A percentile compares a stretch with the other conserved stretches of the same genome.
Evolutionary conservation across 2,888 invertebrate species (phyloP).

Genomic region (Diachrysia chrysitis): DNA sequence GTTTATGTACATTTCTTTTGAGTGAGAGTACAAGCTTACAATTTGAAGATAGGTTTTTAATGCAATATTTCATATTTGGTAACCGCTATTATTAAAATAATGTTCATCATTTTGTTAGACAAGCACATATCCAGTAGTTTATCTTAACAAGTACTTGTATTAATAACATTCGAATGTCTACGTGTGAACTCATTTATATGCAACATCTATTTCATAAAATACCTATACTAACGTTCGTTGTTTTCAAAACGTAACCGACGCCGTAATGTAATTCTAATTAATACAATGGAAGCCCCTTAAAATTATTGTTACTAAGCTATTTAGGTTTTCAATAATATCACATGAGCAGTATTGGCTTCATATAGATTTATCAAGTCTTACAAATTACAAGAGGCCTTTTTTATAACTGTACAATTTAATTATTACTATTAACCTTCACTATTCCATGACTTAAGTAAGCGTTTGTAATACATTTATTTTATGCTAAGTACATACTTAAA

Average conservation of each 20-base stretch:
- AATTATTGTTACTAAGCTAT: conserved; percentile 26
- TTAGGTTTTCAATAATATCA: conserved; percentile 21
- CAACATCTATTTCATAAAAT: conserved; percentile 35
- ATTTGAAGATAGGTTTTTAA: too few species aligned
- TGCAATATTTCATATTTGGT: too few species aligned
- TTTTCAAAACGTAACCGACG: conserved; percentile 42
- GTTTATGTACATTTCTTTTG: too few species aligned
- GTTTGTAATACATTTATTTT: too few species aligned
- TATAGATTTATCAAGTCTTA: not conserved
- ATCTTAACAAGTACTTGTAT: conserved; percentile 27
- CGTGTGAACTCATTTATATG: conserved; percentile 33
- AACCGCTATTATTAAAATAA: too few species aligned
- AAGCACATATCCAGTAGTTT: conserved; percentile 37
- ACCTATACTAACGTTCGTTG: conserved; percentile 32
- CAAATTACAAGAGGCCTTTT: not conserved
- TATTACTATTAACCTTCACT: not conserved
- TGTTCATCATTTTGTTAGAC: conserved; percentile 29
- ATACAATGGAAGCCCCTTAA: conserved; percentile 27
- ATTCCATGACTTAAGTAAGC: too few species aligned
- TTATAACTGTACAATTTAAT: not conserved
- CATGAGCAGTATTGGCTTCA: conserved; percentile 1
- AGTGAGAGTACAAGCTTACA: too few species aligned
- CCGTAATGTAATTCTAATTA: conserved; percentile 25
- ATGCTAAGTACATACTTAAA: too few species aligned
- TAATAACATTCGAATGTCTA: conserved; percentile 44